These are phyloP conservation scores for Pseudois nayaur DNA, from an alignment of 2,113 vertebrate species.

Conservation along the genomic window DNA sequence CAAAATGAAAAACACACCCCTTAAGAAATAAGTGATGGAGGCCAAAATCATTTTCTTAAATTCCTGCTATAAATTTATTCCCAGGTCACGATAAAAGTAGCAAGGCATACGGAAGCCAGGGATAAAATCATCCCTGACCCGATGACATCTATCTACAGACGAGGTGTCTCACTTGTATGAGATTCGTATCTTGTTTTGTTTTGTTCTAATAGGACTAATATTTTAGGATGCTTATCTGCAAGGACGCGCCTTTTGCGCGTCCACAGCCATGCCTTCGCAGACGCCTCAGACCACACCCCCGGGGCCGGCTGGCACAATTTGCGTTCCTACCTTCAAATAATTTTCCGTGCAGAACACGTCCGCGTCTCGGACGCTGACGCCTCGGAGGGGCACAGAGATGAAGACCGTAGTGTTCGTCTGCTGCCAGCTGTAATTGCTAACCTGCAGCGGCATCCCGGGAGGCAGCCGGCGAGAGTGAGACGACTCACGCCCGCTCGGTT, in stretches of 20 bases:
- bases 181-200: background rate
- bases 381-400: conserved; percentile 86
- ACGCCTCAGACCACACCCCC: background rate
- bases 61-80: background rate
- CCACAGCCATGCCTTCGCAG: background rate
- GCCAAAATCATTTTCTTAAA: background rate
- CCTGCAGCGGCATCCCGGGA: conserved; percentile 85
- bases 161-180: background rate
- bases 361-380: conserved; percentile 70
- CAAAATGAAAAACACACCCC: background rate
- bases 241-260: fast-evolving
- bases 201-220: background rate
- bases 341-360: conserved; percentile 87
- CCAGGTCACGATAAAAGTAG: background rate
- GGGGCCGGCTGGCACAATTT: background rate
- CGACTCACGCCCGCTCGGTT: background rate
- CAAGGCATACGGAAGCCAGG: background rate
- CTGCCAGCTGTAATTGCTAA: conserved; percentile 87
- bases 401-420: conserved; percentile 82
- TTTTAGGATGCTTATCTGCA: background rate
- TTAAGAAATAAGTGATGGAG: background rate
- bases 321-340: conserved; percentile 88
- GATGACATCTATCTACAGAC: background rate
- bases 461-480: fast-evolving
- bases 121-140: background rate